Base-by-base conservation (phyloP, 2,888 invertebrate genomes). In the Lissonota sp. region DNA sequence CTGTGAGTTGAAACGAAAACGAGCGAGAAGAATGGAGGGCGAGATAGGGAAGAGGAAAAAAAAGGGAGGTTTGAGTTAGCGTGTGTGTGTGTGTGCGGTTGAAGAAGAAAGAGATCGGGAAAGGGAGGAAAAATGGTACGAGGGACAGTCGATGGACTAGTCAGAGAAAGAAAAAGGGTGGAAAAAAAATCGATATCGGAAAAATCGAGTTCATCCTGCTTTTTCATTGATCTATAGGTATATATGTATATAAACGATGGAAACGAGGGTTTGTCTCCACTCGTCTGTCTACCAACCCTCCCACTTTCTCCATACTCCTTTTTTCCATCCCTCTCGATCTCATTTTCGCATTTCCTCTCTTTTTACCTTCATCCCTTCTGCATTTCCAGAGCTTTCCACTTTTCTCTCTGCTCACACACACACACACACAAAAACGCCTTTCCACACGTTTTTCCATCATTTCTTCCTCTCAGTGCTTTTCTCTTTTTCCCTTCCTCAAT, bases 171-270 rank as follows among this genome's bases (percentile, higher is more conserved):
- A n/a, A 40, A 57, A n/a, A 26, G 63, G 72, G 26, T 26, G 26
- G 70, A 62, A 78, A 73, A 82, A 79, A 90, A 88, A 89, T 89
- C 88, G 90, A 90, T 90, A 91, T 91, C 89, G 90, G 90, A 88
- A 90, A 91, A 91, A 90, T 91, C 90, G 90, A 90, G 88, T 88
- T 87, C 83, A 84, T 84, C 86, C 79, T 83, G 76, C 57, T 83
- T 75, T 71, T 76, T 58, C 66, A 51, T 55, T 70, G 40, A 53
- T 63, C 39, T 6, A 14, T 12, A 53, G 12, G 40, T 60, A 72
- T 66, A 60, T 66, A 51, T 49, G 44, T 49, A 49, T 49, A 37
- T 66, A 67, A 42, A n/a, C 57, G 39, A 14, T 3, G 40, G 66
- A 16, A 73, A 79, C 49, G 51, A 67, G 55, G 37, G 73, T 53